Evolutionary conservation across 2,888 invertebrate genomes (phyloP).

Genomic region (Dasypogon diadema): DNA sequence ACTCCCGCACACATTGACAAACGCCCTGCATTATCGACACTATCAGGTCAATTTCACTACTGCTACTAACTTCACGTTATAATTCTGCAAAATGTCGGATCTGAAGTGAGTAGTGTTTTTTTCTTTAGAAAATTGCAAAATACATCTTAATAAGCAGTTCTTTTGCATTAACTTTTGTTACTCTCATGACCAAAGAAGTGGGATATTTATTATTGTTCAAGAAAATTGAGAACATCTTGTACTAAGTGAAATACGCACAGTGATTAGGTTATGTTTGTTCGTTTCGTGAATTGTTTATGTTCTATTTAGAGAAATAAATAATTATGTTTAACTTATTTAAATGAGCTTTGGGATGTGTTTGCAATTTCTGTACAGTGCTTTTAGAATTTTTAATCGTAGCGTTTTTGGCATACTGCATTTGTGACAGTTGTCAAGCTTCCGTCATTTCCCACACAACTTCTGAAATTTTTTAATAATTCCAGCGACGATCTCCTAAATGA

Average conservation of each 20-base stretch:
- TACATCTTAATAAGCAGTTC: too few relatives aligned
- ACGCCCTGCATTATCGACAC: neutral
- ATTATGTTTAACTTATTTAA: neutral
- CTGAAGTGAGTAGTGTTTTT: conserved; percentile 54
- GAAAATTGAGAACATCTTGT: too few relatives aligned
- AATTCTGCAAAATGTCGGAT: conserved; percentile 56
- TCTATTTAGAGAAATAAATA: neutral
- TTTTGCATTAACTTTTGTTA: too few relatives aligned
- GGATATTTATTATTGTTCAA: too few relatives aligned
- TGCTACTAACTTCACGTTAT: neutral
- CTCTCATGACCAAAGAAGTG: too few relatives aligned
- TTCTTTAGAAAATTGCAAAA: neutral
- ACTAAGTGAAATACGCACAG: neutral
- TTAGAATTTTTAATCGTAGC: neutral
- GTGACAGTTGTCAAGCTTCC: conserved; percentile 20
- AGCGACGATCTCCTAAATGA: conserved; percentile 69
- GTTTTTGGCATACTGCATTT: neutral
- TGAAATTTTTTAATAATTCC: conserved; percentile 52
- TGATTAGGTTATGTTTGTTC: conserved; percentile 38
- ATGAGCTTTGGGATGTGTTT: neutral
- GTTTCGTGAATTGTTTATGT: conserved; percentile 26
- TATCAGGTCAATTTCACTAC: neutral
- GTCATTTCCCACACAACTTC: conserved; percentile 4
- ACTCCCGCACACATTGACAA: too few relatives aligned
- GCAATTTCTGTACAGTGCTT: neutral